These are phyloP conservation scores for Pogonomyrmex barbatus DNA, from an alignment of 1,140 invertebrate species.

Conservation along the genomic window DNA sequence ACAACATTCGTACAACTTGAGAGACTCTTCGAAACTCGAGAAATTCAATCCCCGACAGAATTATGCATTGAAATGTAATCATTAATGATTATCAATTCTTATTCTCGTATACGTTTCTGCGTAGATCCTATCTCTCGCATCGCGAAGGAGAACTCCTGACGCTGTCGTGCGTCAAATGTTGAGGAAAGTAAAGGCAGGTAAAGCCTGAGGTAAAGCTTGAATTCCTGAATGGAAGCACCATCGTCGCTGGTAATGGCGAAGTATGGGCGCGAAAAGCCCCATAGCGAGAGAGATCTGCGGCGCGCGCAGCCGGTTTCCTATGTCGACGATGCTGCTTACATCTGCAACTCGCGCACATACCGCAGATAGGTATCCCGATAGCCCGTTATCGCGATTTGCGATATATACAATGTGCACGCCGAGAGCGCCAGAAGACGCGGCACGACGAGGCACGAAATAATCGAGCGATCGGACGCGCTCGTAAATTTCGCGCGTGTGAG, in stretches of 20 bases:
- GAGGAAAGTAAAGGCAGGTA: background rate
- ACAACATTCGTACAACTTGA: background rate
- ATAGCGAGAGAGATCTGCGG: slow-evolving; percentile 1
- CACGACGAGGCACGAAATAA: slow-evolving; percentile 52
- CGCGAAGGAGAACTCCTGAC: background rate
- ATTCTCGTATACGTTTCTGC: background rate
- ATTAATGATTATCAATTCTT: background rate
- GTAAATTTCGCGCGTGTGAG: slow-evolving; percentile 56
- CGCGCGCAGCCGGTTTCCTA: slow-evolving; percentile 39
- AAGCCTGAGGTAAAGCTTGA: background rate
- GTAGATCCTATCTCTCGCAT: background rate
- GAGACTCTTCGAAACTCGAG: background rate
- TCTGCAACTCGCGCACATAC: slow-evolving; percentile 59
- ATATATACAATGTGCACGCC: slow-evolving; percentile 46
- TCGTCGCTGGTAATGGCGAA: slow-evolving; percentile 10
- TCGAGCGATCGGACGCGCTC: slow-evolving; percentile 48
- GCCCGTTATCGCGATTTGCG: slow-evolving; percentile 49
- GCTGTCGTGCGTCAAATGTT: background rate
- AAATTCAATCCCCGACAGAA: background rate
- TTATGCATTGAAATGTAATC: background rate
- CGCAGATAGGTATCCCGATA: slow-evolving; percentile 61
- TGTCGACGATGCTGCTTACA: slow-evolving; percentile 51
- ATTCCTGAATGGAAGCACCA: slow-evolving; percentile 1
- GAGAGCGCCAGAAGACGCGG: slow-evolving; percentile 37
- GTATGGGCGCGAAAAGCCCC: slow-evolving; percentile 22